Base-by-base conservation (phyloP, 1,140 invertebrate genomes). In the Cydia amplana region DNA sequence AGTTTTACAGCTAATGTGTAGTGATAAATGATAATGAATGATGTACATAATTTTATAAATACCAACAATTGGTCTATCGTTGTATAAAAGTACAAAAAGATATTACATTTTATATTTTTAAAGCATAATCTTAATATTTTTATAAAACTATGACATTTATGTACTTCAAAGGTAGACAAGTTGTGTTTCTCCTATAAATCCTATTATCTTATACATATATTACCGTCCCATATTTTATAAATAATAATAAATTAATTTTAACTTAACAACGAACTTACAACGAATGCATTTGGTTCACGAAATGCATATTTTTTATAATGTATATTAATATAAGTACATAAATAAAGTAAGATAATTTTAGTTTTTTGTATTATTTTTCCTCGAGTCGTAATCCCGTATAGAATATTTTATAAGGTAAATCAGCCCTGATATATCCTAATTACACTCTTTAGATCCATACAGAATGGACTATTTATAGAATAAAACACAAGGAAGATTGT, bases 301-400 rank as follows among this genome's bases (percentile, higher is more conserved):
- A 74, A 74, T 32, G 49, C n/a, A n/a, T 28, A 64, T 67, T 65
- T 32, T 43, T 70, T 70, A 18, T 70, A 70, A 70, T 36, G 16
- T 36, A 63, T 18, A n/a, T 25, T 25, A 63, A 46, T 7, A 1
- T 70, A 70, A 40, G 65, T 10, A 40, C 43, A 70, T 36, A 40
- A 70, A 70, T 36, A 36, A 70, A 70, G 32, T 70, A 36, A 70
- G 65, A 74, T 74, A 63, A 74, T 63, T n/a, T 74, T 73, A 23
- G n/a, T 51, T 16, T 23, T 9, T 73, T 25, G 18, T 49, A 49
- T 23, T 73, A 6, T 51, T 63, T 25, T 6, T 51, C 32, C 32
- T 5, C 32, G 5, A 32, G 1, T 32, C 32, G 5, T 32, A 32
- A 32, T 32, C 32, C 32, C 32, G 32, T 4, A 5, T 4, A 32